phyloP scores from a whole-genome alignment of 2,888 invertebrate species.

The Protophormia terraenovae region DNA sequence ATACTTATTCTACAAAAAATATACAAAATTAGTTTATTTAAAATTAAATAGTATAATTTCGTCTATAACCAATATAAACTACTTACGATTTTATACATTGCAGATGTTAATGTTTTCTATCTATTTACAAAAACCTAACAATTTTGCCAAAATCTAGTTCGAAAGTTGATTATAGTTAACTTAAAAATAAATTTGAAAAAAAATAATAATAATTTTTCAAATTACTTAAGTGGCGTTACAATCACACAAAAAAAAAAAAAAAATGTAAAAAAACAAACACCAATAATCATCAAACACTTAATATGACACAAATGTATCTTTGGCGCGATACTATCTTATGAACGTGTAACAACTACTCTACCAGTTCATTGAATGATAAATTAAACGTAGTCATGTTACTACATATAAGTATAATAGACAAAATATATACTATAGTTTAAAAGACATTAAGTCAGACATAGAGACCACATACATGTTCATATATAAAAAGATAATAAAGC shows the following conservation, averaged over 20 bases:
- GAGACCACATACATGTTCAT: background rate
- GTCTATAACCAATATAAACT: background rate
- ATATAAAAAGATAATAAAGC: background rate
- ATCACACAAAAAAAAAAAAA: background rate
- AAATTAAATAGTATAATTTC: background rate
- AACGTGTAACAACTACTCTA: background rate
- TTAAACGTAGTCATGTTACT: background rate
- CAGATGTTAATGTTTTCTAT: background rate
- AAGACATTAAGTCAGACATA: background rate
- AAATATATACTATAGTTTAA: background rate
- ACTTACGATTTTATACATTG: background rate
- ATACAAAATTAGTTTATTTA: background rate
- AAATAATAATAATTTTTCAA: background rate
- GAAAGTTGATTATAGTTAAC: conserved; percentile 48
- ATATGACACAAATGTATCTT: conserved; percentile 41
- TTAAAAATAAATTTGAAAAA: background rate
- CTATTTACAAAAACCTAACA: background rate
- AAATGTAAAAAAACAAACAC: background rate
- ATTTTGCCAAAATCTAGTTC: conserved; percentile 58
- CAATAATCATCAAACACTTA: conserved; percentile 26
- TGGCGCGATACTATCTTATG: background rate
- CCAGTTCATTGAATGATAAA: background rate
- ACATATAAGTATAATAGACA: background rate
- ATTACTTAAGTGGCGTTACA: conserved; percentile 29
- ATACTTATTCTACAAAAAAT: too few species aligned